Evolutionary conservation across 1,140 invertebrate genomes (phyloP), one percentile per base, ranked within the genome.

Genomic region (Apis cerana): DNA sequence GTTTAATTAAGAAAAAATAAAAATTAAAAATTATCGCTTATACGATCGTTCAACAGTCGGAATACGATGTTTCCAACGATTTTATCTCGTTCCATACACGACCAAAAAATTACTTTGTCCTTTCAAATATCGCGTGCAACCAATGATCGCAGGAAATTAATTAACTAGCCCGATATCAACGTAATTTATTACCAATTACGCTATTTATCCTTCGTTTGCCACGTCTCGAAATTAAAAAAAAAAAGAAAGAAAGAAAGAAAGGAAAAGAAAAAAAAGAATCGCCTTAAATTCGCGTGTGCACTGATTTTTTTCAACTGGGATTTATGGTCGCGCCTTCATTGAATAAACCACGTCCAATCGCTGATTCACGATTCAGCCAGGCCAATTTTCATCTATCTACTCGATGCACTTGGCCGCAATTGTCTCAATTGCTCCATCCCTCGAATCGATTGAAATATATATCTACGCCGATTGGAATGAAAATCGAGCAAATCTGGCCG

Each of bases 291-390:
- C 43, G 10, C 48, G n/a, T 48, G 64, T 43, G 27, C 62, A 58
- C 19, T 43, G 21, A 52, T 27, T 64, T 76, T 65, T 68, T 52
- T 76, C 54, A 72, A 68, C 54, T 67, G 19, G 27, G 48, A 82
- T 82, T 82, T 82, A 82, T 23, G 74, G 50, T 0, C 54, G n/a
- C 21, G 12, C 17, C 43, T 48, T 76, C 43, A 27, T 82, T n/a
- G 72, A 76, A 76, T 68, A 82, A 82, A 82, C 80, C 72, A 74
- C 56, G 72, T 15, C 80, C 80, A 48, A 76, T 82, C 80, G 80
- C 74, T 23, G 52, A 43, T 27, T 69, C 59, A 74, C 75, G 62
- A 21, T 19, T 27, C 59, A 8, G 1, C 12, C 27, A 1, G 17
- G 54, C 17, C 54, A 68, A 81, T 81, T 81, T 75, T 75, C 54